Evolutionary conservation across 2,888 invertebrate species (phyloP).

Genomic region (Brachyopa scutellaris): DNA sequence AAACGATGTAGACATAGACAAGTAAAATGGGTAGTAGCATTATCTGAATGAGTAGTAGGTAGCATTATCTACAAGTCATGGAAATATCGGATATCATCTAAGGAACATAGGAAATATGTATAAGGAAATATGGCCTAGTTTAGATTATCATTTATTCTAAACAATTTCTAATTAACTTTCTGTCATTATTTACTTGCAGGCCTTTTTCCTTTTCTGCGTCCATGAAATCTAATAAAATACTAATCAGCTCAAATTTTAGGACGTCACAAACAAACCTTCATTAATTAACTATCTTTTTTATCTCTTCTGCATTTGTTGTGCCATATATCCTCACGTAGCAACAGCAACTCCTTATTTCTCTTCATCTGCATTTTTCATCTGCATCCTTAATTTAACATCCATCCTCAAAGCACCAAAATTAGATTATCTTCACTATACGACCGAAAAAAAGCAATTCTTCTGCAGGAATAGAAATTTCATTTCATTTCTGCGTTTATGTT

Average conservation of each 20-base stretch:
- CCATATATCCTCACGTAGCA: slow-evolving; percentile 10
- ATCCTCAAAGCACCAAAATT: slow-evolving; percentile 43
- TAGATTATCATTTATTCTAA: neutral
- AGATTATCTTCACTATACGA: slow-evolving; percentile 31
- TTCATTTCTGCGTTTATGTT: slow-evolving; percentile 21
- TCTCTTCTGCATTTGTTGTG: slow-evolving; percentile 13
- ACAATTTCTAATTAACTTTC: no score
- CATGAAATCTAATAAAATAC: no score
- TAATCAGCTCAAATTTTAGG: neutral
- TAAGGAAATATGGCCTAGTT: no score
- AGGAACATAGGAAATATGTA: no score
- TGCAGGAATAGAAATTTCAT: slow-evolving; percentile 42
- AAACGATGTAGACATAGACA: no score
- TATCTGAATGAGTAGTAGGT: no score
- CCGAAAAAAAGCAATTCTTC: neutral
- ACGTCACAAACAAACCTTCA: slow-evolving; percentile 1
- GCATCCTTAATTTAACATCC: slow-evolving; percentile 37
- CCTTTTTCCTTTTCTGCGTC: no score
- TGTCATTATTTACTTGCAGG: no score
- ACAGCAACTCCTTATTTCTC: neutral
- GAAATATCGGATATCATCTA: no score
- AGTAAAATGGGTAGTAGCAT: no score
- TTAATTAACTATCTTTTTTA: slow-evolving; percentile 47
- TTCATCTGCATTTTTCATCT: slow-evolving; percentile 13
- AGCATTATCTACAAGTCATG: no score